Base-by-base conservation (phyloP, 2,888 invertebrate genomes). In the Drosophila kanekoi region DNA sequence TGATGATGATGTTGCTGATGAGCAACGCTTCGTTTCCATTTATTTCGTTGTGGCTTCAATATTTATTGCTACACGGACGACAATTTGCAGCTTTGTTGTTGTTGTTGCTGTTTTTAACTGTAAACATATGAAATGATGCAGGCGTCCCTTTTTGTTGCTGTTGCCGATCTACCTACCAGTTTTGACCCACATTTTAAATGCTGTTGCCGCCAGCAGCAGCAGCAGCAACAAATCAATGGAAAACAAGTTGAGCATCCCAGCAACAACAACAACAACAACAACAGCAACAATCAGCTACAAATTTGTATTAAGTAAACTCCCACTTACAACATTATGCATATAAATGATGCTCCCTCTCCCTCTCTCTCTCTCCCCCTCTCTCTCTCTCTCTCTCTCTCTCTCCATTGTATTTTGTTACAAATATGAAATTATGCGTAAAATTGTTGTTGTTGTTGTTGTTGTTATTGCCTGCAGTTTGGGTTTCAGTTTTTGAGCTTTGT, bases 381-480 rank as follows among this genome's bases (percentile, higher is more conserved):
- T 33, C 20, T 32, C 33, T 38, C 28, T 13, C 44, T 32, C 35
- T 37, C 56, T 45, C 28, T 16, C 58, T 33, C 33, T 41, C 47
- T 14, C 47, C 63, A 49, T 60, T 67, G 74, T 69, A 71, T 86
- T 74, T 87, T 70, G 81, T 84, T 89, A 89, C 85, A 79, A 77
- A 89, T 81, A 89, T 89, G 81, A 84, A 84, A 89, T 88, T 84
- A 87, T 87, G 84, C 89, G 84, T 88, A 77, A 81, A 84, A 86
- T 83, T 75, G 54, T 76, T 62, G 45, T 65, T 81, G 77, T 77
- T 64, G 61, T 20, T 73, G 62, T 57, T 75, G 54, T 76, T 62
- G 45, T 67, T 81, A 74, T 77, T 64, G 61, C 23, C 28, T 73
- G 63, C 60, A 73, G 77, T 77, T 74, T 72, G 60, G 41, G 45